Conservation (phyloP, 2,113 vertebrate species). For the Tinamus guttatus region DNA sequence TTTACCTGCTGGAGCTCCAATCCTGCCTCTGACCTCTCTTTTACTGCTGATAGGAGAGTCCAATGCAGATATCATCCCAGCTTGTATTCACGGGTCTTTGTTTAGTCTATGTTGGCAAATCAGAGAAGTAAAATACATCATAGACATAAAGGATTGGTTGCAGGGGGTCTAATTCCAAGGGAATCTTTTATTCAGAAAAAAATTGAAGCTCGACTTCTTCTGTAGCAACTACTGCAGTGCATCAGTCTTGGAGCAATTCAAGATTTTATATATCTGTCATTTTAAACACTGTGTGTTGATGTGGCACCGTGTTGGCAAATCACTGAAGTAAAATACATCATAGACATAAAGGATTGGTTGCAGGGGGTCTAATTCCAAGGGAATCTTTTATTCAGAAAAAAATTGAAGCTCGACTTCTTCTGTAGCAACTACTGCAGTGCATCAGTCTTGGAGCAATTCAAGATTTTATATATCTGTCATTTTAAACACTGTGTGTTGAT, state of each 20-base stretch:
- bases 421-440: neutral
- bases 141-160: neutral
- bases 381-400: neutral
- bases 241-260: neutral
- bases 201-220: neutral
- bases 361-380: neutral
- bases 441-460: neutral
- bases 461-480: neutral
- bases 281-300: rapidly evolving
- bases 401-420: neutral
- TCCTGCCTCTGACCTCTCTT: neutral
- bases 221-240: neutral
- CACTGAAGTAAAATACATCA: neutral
- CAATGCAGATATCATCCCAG: rapidly evolving
- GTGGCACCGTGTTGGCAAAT: neutral
- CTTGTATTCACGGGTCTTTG: neutral
- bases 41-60: neutral
- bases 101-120: neutral
- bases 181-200: neutral
- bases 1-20: neutral
- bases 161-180: neutral
- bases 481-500: rapidly evolving
- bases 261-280: neutral
- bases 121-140: neutral
- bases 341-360: too few species aligned